Evolutionary conservation across 2,113 vertebrate species (phyloP).

Genomic region (Rhombomys opimus): DNA sequence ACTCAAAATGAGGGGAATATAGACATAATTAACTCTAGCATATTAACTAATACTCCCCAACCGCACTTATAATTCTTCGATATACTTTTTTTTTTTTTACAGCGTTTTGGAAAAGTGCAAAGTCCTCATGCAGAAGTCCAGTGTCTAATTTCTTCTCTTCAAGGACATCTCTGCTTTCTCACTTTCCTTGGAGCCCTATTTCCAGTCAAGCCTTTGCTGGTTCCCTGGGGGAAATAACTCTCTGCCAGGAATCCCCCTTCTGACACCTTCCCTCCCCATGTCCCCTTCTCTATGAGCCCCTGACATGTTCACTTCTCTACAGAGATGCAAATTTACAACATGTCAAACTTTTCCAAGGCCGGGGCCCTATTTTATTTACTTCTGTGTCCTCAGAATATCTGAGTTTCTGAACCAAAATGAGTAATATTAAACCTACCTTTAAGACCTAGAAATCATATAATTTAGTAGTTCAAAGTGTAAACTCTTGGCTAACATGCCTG

Average conservation of each 20-base stretch:
- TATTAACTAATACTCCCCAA: not conserved
- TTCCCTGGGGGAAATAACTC: not conserved
- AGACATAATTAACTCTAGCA: not conserved
- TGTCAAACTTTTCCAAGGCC: not conserved
- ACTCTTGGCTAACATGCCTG: not conserved
- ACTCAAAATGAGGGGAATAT: not conserved
- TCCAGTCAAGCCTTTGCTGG: not conserved
- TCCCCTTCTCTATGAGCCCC: not conserved
- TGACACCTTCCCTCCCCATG: not conserved
- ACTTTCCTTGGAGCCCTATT: not conserved
- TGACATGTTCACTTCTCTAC: not conserved
- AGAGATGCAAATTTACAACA: not conserved
- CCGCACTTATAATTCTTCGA: constrained; percentile 41
- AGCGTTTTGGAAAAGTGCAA: constrained; percentile 45
- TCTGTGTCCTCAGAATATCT: not conserved
- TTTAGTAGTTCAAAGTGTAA: constrained; percentile 13
- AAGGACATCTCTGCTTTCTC: not conserved
- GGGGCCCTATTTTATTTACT: not conserved
- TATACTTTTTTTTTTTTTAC: not conserved
- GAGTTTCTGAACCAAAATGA: not conserved
- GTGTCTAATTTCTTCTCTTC: not conserved
- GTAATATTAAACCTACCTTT: not conserved
- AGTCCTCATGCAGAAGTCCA: not conserved
- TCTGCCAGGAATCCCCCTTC: constrained; percentile 40
- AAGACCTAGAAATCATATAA: not conserved